phyloP scores from a whole-genome alignment of 2,797 vertebrate genomes.

The Steatocranus sp. region DNA sequence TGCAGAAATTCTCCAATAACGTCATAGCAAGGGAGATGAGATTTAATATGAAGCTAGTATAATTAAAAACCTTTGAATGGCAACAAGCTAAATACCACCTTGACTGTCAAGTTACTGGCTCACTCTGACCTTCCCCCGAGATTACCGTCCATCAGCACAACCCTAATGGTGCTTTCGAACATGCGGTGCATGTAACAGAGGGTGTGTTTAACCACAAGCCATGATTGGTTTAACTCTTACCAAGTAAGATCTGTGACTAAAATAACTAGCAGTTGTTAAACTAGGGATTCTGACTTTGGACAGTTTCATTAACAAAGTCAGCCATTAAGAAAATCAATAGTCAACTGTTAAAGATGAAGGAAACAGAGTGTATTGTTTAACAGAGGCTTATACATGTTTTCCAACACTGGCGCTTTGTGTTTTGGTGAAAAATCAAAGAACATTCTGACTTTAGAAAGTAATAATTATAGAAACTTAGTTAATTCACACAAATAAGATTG shows the following conservation, averaged over 20 bases:
- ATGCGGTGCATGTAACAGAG: not conserved
- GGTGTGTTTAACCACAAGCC: not conserved
- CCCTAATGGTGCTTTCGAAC: not conserved
- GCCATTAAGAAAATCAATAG: not conserved
- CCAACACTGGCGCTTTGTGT: not conserved
- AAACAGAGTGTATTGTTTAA: not conserved
- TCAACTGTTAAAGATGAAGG: not conserved
- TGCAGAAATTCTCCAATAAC: not conserved
- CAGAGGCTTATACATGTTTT: not conserved
- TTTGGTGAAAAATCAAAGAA: not conserved
- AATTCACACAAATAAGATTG: not conserved
- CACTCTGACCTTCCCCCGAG: not conserved
- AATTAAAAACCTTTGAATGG: not conserved
- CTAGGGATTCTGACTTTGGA: not conserved
- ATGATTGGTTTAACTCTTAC: not conserved
- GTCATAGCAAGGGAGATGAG: not conserved
- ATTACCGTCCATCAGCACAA: not conserved
- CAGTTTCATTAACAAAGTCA: not conserved
- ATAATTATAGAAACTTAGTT: not conserved
- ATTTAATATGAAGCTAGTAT: not conserved
- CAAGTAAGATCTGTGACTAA: not conserved
- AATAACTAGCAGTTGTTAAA: not conserved
- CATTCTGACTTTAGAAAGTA: not conserved
- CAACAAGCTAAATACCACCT: not conserved
- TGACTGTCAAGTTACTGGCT: not conserved